Evolutionary conservation across 2,113 vertebrate species (phyloP), one percentile per base, ranked within the genome.

Genomic region (Pantherophis guttatus): DNA sequence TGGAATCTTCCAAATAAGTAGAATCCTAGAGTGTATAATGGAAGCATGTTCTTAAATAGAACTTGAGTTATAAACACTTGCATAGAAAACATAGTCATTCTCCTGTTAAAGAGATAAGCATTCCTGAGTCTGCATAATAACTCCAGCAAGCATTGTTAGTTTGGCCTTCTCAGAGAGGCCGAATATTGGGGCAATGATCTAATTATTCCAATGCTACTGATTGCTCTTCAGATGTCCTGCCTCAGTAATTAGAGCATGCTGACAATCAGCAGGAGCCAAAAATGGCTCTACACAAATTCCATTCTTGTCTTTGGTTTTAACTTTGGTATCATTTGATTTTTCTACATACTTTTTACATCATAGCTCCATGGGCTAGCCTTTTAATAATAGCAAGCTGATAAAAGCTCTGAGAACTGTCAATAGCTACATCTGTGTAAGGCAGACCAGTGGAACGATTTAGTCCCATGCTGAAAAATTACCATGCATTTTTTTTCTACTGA

Each of bases 201-300:
- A 12, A 94, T 97, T 96, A 94, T 95, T 96, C 87, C 89, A 7
- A 17, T 96, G 95, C 75, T 93, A 95, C 52, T 57, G 3, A 96
- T 95, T 97, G 93, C 53, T 96, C 90, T 96, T 97, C 87, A 95
- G 58, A 94, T 93, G 91, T 86, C 90, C 93, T 94, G 39, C 55
- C 93, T 93, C 10, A 93, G 8, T 90, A 97, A 96, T 95, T 96
- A 96, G 59, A 93, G 92, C 48, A 95, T 0, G 0, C 0, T 62
- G 70, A 29, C 70, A 96, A 91, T 95, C 55, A 95, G 62, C 23
- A 89, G 21, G 26, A 33, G 92, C 94, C 92, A 59, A 91, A 95
- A 96, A 93, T 94, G 55, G 21, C 11, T 94, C 94, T 94, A 92
- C 93, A 96, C 86, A 95, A 62, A 94, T 95, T 94, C 53, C 89